These are phyloP conservation scores for Euwallacea similis DNA, from an alignment of 1,140 invertebrate species.

Conservation along the genomic window DNA sequence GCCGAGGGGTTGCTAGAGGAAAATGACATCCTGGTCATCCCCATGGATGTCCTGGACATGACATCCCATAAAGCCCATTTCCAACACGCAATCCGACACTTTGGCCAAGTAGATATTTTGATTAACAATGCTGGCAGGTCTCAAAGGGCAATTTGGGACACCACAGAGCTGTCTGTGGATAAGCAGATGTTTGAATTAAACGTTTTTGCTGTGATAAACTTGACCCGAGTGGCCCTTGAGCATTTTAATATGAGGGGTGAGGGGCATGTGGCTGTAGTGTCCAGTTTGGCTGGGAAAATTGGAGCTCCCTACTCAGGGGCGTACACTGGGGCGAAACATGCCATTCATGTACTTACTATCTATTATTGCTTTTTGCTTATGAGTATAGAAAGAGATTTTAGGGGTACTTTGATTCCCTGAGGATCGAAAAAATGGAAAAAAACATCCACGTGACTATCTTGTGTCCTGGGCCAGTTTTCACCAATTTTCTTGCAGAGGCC, in stretches of 20 bases:
- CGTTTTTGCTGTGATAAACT: slow-evolving; percentile 73
- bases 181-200: slow-evolving; percentile 79
- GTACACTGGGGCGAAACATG: slow-evolving; percentile 81
- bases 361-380: background rate
- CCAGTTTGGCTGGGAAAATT: slow-evolving; percentile 71
- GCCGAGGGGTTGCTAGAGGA: slow-evolving; percentile 58
- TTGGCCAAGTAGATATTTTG: slow-evolving; percentile 74
- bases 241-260: slow-evolving; percentile 64
- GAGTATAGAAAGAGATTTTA: slow-evolving; percentile 49
- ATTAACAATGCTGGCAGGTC: slow-evolving; percentile 83
- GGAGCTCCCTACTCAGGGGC: slow-evolving; percentile 72
- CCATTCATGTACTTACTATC: slow-evolving; percentile 47
- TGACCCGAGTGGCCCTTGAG: slow-evolving; percentile 68
- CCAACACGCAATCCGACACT: slow-evolving; percentile 68
- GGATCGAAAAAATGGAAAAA: slow-evolving; percentile 63
- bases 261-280: slow-evolving; percentile 75
- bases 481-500: slow-evolving; percentile 69
- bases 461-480: slow-evolving; percentile 76
- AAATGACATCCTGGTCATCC: slow-evolving; percentile 69
- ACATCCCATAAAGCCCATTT: slow-evolving; percentile 66
- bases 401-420: slow-evolving; percentile 71
- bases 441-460: slow-evolving; percentile 70
- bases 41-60: slow-evolving; percentile 70
- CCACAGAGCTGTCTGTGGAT: slow-evolving; percentile 77
- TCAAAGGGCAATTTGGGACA: slow-evolving; percentile 76